These are phyloP conservation scores for Corythornis cristatus DNA, from an alignment of 2,113 vertebrate genomes.

Conservation along the genomic window DNA sequence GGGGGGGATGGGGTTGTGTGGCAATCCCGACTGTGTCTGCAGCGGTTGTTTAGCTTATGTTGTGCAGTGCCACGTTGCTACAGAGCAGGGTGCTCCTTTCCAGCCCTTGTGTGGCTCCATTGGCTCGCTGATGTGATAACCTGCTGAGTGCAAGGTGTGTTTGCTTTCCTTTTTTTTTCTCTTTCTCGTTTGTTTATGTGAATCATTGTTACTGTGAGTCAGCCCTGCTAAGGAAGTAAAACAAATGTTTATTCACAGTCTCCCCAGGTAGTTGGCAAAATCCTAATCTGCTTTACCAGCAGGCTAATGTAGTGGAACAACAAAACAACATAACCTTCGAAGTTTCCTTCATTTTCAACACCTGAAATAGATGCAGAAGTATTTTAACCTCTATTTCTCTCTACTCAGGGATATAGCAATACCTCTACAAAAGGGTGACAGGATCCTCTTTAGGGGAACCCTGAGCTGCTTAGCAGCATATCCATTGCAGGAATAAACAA, in stretches of 20 bases:
- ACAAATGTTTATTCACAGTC: conserved; percentile 17
- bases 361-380: not conserved
- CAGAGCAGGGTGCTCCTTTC: not conserved
- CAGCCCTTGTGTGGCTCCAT: not conserved
- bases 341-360: not conserved
- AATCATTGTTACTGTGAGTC: conserved; percentile 33
- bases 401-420: not conserved
- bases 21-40: accelerated
- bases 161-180: not conserved
- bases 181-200: conserved; percentile 16
- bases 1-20: not conserved
- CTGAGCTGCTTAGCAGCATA: not conserved
- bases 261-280: not conserved
- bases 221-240: conserved; percentile 22
- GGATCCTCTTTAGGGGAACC: not conserved
- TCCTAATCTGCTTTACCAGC: conserved; percentile 7
- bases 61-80: accelerated
- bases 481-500: not conserved
- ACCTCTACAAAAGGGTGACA: not conserved
- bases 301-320: not conserved
- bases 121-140: not conserved
- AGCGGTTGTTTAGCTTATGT: not conserved
- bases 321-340: not conserved
- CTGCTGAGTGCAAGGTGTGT: not conserved
- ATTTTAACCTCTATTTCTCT: not conserved